Percentiles rank a stretch among this genome's conserved stretches.
Conservation (phyloP, 2,113 vertebrate species). For the Neopipo cinnamomea region DNA sequence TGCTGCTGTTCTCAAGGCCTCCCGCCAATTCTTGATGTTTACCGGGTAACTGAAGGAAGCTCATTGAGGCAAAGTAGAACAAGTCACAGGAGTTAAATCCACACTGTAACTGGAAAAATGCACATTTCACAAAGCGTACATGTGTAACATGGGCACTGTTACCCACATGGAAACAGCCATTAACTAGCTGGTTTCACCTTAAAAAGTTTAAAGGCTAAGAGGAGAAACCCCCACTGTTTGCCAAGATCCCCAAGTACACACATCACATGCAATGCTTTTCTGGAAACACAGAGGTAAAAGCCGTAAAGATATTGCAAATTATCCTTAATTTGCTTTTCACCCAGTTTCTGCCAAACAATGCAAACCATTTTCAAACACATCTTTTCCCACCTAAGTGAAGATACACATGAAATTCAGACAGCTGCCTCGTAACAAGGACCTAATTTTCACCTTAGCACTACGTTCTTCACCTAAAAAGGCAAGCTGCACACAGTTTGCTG, state of each 20-base stretch:
- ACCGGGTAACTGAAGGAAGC: not conserved
- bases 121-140: not conserved
- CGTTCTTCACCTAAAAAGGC: not conserved
- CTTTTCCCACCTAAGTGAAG: not conserved
- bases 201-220: not conserved
- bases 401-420: not conserved
- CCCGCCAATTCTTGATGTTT: not conserved
- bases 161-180: not conserved
- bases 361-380: not conserved
- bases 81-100: not conserved
- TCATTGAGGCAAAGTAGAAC: fast-evolving
- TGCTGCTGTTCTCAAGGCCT: not conserved
- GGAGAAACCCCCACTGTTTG: not conserved
- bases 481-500: not conserved
- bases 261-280: not conserved
- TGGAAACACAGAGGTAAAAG: not conserved
- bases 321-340: not conserved
- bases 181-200: not conserved
- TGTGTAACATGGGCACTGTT: not conserved
- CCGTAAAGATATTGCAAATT: not conserved
- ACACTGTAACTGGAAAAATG: not conserved
- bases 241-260: not conserved
- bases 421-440: not conserved
- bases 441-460: not conserved
- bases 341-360: not conserved